Percentiles rank a stretch among this genome's conserved stretches.
Evolutionary conservation across 92 coral and sea anemone genomes (phyloP).

Genomic region (Diadumene lineata): DNA sequence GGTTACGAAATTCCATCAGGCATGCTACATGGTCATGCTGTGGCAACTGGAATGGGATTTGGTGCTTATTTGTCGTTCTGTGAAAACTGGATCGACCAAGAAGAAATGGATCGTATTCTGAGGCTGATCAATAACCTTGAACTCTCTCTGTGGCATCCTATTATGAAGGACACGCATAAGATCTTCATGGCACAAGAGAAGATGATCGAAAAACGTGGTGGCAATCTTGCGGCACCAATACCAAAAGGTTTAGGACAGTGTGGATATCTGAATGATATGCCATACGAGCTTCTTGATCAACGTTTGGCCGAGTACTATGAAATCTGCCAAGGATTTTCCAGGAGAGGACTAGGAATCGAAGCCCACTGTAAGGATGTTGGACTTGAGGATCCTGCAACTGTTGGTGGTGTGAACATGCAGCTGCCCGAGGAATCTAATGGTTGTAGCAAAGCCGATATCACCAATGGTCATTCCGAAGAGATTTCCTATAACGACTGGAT

Average conservation of each 20-base stretch:
- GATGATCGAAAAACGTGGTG: conserved; percentile 59
- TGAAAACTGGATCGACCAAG: conserved; percentile 39
- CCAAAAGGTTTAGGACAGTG: conserved; percentile 69
- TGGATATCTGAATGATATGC: conserved; percentile 58
- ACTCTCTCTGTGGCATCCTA: conserved; percentile 66
- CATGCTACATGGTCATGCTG: conserved; percentile 78
- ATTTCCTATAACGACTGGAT: conserved; percentile 45
- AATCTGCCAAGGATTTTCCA: conserved; percentile 56
- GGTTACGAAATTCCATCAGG: conserved; percentile 71
- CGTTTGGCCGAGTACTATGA: conserved; percentile 49
- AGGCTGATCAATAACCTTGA: conserved; percentile 52
- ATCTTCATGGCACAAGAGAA: conserved; percentile 41
- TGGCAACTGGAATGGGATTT: conserved; percentile 69
- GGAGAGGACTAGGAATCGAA: conserved; percentile 61
- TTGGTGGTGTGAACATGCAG: conserved; percentile 26
- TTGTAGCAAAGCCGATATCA: conserved; percentile 13
- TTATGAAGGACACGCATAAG: conserved; percentile 44
- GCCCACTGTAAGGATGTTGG: conserved; percentile 71
- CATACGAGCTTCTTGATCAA: conserved; percentile 42
- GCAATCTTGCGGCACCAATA: conserved; percentile 65
- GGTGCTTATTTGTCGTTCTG: conserved; percentile 66
- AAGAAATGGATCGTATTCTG: conserved; percentile 54
- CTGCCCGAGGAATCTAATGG: conserved; percentile 30
- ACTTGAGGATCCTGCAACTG: conserved; percentile 55
- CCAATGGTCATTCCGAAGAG: not conserved